Percentiles rank a stretch among this genome's conserved stretches.
phyloP scores from a whole-genome alignment of 2,888 invertebrate species.

The Tenthredo distinguenda region DNA sequence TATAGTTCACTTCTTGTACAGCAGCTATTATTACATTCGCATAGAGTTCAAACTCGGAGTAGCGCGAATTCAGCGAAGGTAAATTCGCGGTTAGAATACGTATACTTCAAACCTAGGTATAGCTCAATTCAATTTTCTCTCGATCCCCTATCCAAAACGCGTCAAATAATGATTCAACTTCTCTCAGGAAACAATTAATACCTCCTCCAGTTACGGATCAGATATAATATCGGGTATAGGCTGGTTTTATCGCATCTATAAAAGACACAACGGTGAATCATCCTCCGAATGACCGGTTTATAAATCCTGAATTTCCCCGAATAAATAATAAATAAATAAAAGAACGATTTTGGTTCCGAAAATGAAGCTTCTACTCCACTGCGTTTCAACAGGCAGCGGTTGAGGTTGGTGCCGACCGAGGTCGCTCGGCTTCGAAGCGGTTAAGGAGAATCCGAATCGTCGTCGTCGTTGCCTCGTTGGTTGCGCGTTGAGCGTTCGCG shows the following conservation, averaged over 20 bases:
- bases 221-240: too few relatives aligned
- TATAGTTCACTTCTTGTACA: not conserved
- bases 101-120: not conserved
- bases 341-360: not conserved
- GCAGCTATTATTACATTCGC: not conserved
- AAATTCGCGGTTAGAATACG: not conserved
- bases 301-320: not conserved
- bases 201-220: not conserved
- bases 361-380: not conserved
- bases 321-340: not conserved
- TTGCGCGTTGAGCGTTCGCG: not conserved
- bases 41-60: slow-evolving; percentile 2
- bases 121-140: not conserved
- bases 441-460: not conserved
- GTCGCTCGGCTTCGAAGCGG: slow-evolving; percentile 2
- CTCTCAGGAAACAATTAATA: not conserved
- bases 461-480: not conserved
- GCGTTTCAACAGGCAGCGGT: not conserved
- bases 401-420: slow-evolving; percentile 35
- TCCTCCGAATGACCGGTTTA: not conserved
- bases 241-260: not conserved
- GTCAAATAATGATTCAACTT: not conserved
- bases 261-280: not conserved
- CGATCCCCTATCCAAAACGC: not conserved
- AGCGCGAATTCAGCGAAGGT: not conserved